phyloP scores from a whole-genome alignment of 2,113 vertebrate species.

The Hymenochirus boettgeri region DNA sequence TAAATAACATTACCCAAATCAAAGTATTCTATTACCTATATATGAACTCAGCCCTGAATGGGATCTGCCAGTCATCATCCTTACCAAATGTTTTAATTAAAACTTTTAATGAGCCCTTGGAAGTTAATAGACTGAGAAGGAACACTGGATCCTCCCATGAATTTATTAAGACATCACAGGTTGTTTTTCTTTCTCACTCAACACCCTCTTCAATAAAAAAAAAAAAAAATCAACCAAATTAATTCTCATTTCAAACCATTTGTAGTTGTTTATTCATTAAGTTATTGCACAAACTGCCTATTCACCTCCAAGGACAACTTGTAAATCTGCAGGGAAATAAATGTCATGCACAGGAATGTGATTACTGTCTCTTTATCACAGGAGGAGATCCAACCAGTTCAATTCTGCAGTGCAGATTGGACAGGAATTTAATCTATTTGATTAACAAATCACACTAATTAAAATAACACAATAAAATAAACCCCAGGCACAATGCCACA shows the following conservation, averaged over 20 bases:
- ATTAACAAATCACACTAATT: too few relatives aligned
- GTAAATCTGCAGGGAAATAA: conserved; percentile 4
- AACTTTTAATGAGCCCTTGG: neutral
- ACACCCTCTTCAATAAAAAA: conserved; percentile 7
- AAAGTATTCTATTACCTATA: too few relatives aligned
- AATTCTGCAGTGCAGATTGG: too few relatives aligned
- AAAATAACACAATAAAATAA: too few relatives aligned
- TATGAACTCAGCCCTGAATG: too few relatives aligned
- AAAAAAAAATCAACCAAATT: neutral
- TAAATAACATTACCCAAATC: too few relatives aligned
- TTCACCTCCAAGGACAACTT: conserved; percentile 19
- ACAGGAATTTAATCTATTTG: too few relatives aligned
- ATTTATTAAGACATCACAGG: conserved; percentile 13
- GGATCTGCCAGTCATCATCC: too few relatives aligned
- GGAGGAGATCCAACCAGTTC: too few relatives aligned
- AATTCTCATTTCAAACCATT: neutral
- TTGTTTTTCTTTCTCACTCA: conserved; percentile 2
- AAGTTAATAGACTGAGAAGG: neutral
- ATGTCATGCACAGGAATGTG: too few relatives aligned
- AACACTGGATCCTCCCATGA: conserved; percentile 24
- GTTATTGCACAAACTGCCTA: neutral
- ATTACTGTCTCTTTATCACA: too few relatives aligned
- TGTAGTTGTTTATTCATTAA: conserved; percentile 9
- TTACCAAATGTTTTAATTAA: conserved; percentile 53
- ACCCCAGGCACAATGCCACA: too few relatives aligned